Evolutionary conservation across 2,888 invertebrate genomes (phyloP).

Genomic region (Platycnemis pennipes): DNA sequence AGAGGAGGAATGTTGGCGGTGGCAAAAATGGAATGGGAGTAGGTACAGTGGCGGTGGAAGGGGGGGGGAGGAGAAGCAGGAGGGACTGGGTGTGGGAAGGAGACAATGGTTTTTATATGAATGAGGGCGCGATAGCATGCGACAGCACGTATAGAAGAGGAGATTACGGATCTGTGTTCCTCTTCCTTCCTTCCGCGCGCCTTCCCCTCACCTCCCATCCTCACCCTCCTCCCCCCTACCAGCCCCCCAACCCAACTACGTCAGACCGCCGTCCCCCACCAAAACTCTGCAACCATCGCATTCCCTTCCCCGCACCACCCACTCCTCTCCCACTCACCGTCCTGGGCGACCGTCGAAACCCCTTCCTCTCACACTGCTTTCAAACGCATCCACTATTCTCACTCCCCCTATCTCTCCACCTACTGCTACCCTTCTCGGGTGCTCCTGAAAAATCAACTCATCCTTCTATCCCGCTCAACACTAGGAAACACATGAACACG

Average conservation of each 20-base stretch:
- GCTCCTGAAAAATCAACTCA: neutral
- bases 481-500: neutral
- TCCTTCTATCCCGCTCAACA: neutral
- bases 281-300: neutral
- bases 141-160: constrained; percentile 66
- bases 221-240: neutral
- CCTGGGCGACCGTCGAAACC: neutral
- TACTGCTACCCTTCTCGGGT: neutral
- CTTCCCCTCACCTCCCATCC: neutral
- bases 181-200: constrained; percentile 42
- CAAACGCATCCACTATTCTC: constrained; percentile 1
- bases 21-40: constrained; percentile 15
- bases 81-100: constrained; percentile 16
- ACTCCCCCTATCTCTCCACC: neutral
- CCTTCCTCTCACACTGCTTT: neutral
- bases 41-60: neutral
- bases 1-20: neutral
- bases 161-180: constrained; percentile 63
- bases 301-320: neutral
- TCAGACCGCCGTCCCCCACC: neutral
- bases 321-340: neutral
- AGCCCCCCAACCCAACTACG: too few relatives aligned
- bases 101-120: constrained; percentile 68
- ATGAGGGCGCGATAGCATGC: constrained; percentile 67
- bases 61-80: neutral